A percentile compares a stretch with the other conserved stretches of the same genome.
These are phyloP conservation scores for Enteromius anoplus DNA, from an alignment of 2,797 vertebrate genomes.

Conservation along the genomic window DNA sequence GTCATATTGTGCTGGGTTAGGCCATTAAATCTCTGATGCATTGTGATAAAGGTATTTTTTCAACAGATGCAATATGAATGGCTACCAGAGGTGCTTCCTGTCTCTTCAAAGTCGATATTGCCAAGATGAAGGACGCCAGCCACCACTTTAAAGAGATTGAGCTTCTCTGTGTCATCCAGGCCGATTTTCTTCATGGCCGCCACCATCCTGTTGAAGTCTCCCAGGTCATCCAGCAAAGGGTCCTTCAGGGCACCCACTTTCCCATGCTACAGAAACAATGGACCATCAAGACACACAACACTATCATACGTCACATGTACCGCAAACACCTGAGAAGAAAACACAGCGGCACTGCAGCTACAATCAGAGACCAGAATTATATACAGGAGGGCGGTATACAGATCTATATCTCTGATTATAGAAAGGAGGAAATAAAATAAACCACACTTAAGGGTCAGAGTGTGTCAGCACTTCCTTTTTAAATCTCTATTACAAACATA, in stretches of 20 bases:
- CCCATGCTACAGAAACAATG: slow-evolving; percentile 77
- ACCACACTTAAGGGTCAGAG: slow-evolving; percentile 22
- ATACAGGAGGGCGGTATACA: slow-evolving; percentile 6
- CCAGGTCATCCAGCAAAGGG: slow-evolving; percentile 92
- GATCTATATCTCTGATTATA: slow-evolving; percentile 33
- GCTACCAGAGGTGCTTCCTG: slow-evolving; percentile 94
- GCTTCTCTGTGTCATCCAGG: slow-evolving; percentile 92
- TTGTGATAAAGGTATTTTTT: not conserved
- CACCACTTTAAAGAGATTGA: slow-evolving; percentile 95
- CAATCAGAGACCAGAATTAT: slow-evolving; percentile 19
- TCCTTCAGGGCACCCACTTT: slow-evolving; percentile 92
- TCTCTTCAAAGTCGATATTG: slow-evolving; percentile 98
- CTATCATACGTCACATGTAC: not conserved
- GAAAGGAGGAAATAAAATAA: not conserved
- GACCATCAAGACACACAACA: slow-evolving; percentile 7
- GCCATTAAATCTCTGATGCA: not conserved
- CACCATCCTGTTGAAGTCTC: slow-evolving; percentile 97
- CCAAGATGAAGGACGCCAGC: slow-evolving; percentile 96
- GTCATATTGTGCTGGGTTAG: not conserved
- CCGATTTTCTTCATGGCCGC: slow-evolving; percentile 97
- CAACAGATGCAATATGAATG: not conserved
- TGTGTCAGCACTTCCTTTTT: not conserved
- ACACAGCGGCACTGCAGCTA: not conserved
- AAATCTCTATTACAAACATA: not conserved
- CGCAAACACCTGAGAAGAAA: not conserved